Conservation (phyloP, 2,797 vertebrate species). For the Fundulus diaphanus region DNA sequence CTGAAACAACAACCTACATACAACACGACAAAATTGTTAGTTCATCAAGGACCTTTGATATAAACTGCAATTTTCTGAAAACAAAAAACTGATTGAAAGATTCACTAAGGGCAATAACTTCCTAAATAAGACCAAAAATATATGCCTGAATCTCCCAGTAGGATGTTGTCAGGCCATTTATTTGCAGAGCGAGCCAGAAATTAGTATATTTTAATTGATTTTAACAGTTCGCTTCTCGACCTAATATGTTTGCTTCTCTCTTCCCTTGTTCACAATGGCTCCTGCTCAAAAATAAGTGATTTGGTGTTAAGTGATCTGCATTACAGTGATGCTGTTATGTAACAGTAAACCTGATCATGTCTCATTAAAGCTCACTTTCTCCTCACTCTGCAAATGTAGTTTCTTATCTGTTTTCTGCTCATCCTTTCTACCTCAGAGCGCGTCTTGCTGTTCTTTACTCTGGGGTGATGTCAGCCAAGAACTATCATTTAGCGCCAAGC, state of each 20-base stretch:
- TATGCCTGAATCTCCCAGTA: background rate
- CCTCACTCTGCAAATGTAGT: slow-evolving; percentile 14
- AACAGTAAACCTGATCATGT: slow-evolving; percentile 19
- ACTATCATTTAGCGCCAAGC: slow-evolving; percentile 73
- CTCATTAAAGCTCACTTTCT: slow-evolving; percentile 19
- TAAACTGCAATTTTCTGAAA: background rate
- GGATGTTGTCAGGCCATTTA: background rate
- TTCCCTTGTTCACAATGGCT: background rate
- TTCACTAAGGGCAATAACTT: background rate
- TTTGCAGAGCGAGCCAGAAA: background rate
- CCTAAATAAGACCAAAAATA: background rate
- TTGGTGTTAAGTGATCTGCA: slow-evolving; percentile 9
- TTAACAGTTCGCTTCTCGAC: background rate
- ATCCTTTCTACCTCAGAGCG: slow-evolving; percentile 42
- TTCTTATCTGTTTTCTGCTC: slow-evolving; percentile 50
- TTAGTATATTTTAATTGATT: background rate
- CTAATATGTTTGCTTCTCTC: background rate
- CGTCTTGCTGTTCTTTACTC: slow-evolving; percentile 57
- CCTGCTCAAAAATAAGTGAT: background rate
- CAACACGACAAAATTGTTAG: too few species aligned
- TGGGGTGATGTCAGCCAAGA: slow-evolving; percentile 80
- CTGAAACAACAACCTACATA: too few species aligned
- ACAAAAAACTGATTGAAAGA: background rate
- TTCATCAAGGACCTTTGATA: background rate
- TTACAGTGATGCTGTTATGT: slow-evolving; percentile 1